phyloP scores from a whole-genome alignment of 2,888 invertebrate genomes.

The Scaeva pyrastri region DNA sequence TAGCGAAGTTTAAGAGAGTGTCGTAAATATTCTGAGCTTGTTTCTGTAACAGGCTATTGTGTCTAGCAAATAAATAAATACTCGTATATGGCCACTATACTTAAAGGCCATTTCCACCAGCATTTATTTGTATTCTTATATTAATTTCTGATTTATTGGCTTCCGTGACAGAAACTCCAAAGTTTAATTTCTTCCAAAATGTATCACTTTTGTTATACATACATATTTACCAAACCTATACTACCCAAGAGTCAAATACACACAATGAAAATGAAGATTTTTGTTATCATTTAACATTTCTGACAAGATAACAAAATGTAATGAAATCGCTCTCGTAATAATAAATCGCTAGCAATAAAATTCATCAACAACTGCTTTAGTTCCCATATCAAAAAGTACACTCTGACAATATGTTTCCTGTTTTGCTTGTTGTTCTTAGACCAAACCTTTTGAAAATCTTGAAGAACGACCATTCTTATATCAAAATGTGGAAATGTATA shows the following conservation, averaged over 20 bases:
- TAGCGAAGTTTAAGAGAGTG: no score
- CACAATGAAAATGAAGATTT: not conserved
- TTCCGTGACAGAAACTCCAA: not conserved
- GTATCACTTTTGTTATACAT: not conserved
- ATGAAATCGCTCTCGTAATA: constrained; percentile 6
- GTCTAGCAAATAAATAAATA: no score
- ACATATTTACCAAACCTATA: no score
- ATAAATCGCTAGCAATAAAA: constrained; percentile 28
- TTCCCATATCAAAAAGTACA: constrained; percentile 24
- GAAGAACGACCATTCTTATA: constrained; percentile 22
- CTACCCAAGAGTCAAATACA: not conserved
- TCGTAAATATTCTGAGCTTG: no score
- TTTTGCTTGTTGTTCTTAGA: not conserved
- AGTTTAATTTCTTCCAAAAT: not conserved
- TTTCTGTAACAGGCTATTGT: no score
- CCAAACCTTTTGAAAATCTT: not conserved
- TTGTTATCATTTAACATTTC: not conserved
- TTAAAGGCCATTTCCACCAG: no score
- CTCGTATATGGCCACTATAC: no score
- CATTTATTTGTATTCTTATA: no score
- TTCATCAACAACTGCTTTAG: constrained; percentile 13
- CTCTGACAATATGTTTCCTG: not conserved
- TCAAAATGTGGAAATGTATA: no score
- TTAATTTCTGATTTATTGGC: not conserved
- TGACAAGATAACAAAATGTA: constrained; percentile 10